Evolutionary conservation across 2,888 invertebrate species (phyloP).

Genomic region (Apamea anceps): DNA sequence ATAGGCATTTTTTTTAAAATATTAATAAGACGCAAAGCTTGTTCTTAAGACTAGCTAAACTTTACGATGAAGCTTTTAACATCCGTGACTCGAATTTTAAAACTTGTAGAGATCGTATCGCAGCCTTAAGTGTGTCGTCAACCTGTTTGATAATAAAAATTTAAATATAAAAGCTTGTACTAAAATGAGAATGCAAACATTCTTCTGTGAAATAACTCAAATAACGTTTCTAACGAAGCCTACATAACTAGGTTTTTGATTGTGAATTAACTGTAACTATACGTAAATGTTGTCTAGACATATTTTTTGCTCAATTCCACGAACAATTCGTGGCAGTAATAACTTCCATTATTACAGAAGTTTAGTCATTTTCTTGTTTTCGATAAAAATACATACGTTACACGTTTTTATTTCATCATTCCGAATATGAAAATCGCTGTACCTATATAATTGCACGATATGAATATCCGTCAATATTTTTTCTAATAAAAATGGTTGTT

Average conservation of each 20-base stretch:
- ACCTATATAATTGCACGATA: background rate
- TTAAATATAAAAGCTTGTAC: conserved; percentile 45
- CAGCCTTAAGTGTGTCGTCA: conserved; percentile 36
- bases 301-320: conserved; percentile 37
- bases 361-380: conserved; percentile 47
- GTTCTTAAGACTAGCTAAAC: conserved; percentile 1
- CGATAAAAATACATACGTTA: conserved; percentile 18
- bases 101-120: conserved; percentile 52
- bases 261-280: conserved; percentile 4
- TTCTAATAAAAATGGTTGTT: background rate
- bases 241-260: conserved; percentile 19
- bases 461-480: background rate
- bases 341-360: conserved; percentile 49
- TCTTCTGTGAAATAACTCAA: conserved; percentile 22
- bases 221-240: conserved; percentile 16
- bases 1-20: background rate
- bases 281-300: conserved; percentile 47
- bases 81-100: conserved; percentile 47
- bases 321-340: conserved; percentile 42
- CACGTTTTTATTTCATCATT: background rate
- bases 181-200: conserved; percentile 30
- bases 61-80: conserved; percentile 30
- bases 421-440: conserved; percentile 10
- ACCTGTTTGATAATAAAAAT: conserved; percentile 34
- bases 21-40: background rate